Evolutionary conservation across 2,113 vertebrate genomes (phyloP), one percentile per base, ranked within the genome.

Genomic region (Ctenodactylus gundi): DNA sequence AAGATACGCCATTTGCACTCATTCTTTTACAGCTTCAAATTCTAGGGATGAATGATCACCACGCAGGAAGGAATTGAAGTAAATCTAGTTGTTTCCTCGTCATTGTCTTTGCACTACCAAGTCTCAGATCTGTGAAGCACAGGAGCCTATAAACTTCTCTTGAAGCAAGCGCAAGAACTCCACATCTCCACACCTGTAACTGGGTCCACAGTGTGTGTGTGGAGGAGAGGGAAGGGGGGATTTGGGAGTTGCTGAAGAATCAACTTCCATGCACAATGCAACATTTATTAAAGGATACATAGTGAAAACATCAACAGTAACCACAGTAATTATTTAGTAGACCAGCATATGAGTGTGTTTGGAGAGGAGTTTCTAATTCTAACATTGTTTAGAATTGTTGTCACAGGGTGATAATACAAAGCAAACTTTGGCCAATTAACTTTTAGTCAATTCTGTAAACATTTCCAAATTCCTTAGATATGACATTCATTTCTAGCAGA

Each of bases 221-320:
- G 34, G 1, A 0, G 1, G 14, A 0, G 0, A 1, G 14, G 18
- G 15, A 29, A 25, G n/a, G n/a, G n/a, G n/a, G n/a, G n/a, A n/a
- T n/a, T n/a, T n/a, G 18, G 3, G 57, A 23, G 7, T 5, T 14
- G 34, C 25, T 36, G 67, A 62, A 44, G 34, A 57, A 39, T 57
- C 53, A 73, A 44, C 41, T 51, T 51, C 57, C n/a, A 39, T 20
- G 58, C 0, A 8, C 25, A 76, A 67, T 88, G 65, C 15, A 80
- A 65, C 29, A 31, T 34, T 88, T 68, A 75, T 53, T 75, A 75
- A 68, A 92, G 7, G 3, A 27, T 55, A 57, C 55, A 13, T 34
- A 64, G 44, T 11, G 55, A 34, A 92, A 90, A 46, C 6, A 62
- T 60, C 20, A 31, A 58, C 1, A 53, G 29, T 25, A 20, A 13